Base-by-base conservation (phyloP, 2,888 invertebrate genomes). In the Cordilura impudica region DNA sequence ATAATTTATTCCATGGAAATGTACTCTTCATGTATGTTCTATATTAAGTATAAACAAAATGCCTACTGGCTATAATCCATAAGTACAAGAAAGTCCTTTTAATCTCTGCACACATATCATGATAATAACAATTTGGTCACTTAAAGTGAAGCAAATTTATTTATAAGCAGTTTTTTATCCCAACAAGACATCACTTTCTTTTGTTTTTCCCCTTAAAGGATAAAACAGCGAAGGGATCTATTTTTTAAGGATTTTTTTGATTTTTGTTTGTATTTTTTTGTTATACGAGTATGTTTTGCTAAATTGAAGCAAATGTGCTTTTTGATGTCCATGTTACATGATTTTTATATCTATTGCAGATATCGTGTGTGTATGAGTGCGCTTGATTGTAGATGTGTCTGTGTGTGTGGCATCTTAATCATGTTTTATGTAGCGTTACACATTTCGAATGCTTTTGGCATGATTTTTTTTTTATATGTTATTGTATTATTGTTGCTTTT, bases 141-240 rank as follows among this genome's bases (percentile, higher is more conserved):
- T 87, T 87, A 86, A 88, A 88, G 88, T 88, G 88, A 87, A 86
- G 87, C 88, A 89, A 88, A 88, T 89, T 88, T 88, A 89, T 88
- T 88, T 88, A 86, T 86, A 87, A 87, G 86, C 86, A 85, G 83
- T 86, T 84, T 83, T 85, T 84, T 84, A 83, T 69, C 58, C 79
- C 54, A 58, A 58, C 81, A 54, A 71, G 47, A 49, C 61, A 56
- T 61, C 65, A 60, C 29, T 53, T 31, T 58, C 18, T 45, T 47
- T 21, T 43, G 12, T 45, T 53, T 61, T 43, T 31, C 10, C 10
- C 31, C 35, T 39, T 4, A 4, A 39, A 39, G 35, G 3, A n/a
- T 51, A 10, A 31, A 47, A 19, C 0, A 16, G n/a, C 49, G 19
- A 60, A 29, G 73, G 60, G 45, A 60, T 23, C 29, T 35, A 56